Conservation (phyloP, 2,888 invertebrate species). For the Cantharis rustica region DNA sequence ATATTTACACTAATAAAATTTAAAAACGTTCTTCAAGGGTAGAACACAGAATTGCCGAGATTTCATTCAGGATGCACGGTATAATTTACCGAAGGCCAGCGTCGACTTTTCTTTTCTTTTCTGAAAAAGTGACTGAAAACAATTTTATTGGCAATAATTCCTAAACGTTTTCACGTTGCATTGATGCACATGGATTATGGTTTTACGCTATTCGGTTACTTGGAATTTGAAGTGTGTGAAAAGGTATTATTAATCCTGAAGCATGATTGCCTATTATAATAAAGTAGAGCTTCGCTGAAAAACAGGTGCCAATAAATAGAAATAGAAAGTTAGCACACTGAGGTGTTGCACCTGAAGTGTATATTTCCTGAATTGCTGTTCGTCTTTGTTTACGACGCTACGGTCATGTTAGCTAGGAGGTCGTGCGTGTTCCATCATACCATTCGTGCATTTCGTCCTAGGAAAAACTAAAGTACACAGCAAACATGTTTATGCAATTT, state of each 20-base stretch:
- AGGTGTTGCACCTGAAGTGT: slow-evolving; percentile 39
- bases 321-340: slow-evolving; percentile 39
- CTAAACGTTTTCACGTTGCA: not conserved
- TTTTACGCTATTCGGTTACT: not conserved
- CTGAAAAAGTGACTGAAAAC: not conserved
- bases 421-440: slow-evolving; percentile 42
- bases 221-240: not conserved
- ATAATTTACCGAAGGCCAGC: not conserved
- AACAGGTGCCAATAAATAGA: slow-evolving; percentile 26
- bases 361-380: slow-evolving; percentile 35
- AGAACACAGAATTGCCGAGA: not conserved
- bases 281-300: not conserved
- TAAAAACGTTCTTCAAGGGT: slow-evolving; percentile 1
- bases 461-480: slow-evolving; percentile 12
- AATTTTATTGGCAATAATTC: not conserved
- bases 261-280: not conserved
- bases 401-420: slow-evolving; percentile 34
- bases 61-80: not conserved
- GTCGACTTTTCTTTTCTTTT: not conserved
- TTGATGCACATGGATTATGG: not conserved
- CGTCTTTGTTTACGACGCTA: slow-evolving; percentile 39
- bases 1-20: not conserved
- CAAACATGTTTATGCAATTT: slow-evolving; percentile 5
- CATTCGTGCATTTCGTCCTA: slow-evolving; percentile 32
- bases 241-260: not conserved